A percentile compares a stretch with the other conserved stretches of the same genome.
These are phyloP conservation scores for Enoplosus armatus DNA, from an alignment of 2,797 vertebrate genomes.

Conservation along the genomic window DNA sequence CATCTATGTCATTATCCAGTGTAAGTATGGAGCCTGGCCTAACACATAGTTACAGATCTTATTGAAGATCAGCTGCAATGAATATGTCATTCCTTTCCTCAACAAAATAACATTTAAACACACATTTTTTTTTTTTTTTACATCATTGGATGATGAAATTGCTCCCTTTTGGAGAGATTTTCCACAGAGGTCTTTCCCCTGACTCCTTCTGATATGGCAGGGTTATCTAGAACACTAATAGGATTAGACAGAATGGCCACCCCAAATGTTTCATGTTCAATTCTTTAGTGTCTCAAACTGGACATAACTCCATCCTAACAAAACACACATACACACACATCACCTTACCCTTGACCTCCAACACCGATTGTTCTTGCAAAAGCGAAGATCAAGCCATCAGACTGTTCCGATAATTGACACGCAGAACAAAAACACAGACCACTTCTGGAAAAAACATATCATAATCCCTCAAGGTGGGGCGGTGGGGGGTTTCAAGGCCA, in stretches of 20 bases:
- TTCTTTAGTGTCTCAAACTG: slow-evolving; percentile 57
- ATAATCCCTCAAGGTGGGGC: slow-evolving; percentile 76
- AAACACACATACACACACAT: slow-evolving; percentile 49
- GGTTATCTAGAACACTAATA: slow-evolving; percentile 71
- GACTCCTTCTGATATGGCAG: slow-evolving; percentile 63
- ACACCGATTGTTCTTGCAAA: slow-evolving; percentile 43
- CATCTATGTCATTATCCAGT: background rate
- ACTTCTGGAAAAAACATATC: slow-evolving; percentile 74
- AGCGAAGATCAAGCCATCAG: slow-evolving; percentile 50
- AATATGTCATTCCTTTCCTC: background rate
- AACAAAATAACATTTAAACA: background rate
- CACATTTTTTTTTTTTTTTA: slow-evolving; percentile 3
- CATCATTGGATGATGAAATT: slow-evolving; percentile 19
- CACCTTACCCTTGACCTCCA: slow-evolving; percentile 59
- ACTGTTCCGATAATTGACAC: slow-evolving; percentile 60
- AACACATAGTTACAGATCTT: background rate
- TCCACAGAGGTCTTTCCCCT: slow-evolving; percentile 38
- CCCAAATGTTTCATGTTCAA: slow-evolving; percentile 71
- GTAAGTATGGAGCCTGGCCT: background rate
- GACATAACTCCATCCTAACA: slow-evolving; percentile 46
- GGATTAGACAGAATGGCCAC: slow-evolving; percentile 77
- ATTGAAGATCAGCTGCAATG: slow-evolving; percentile 5
- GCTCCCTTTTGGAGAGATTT: slow-evolving; percentile 32
- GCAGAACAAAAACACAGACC: slow-evolving; percentile 65
- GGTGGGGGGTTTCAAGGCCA: slow-evolving; percentile 72